Conservation (phyloP, 2,888 invertebrate genomes). For the Drosophila affinis region DNA sequence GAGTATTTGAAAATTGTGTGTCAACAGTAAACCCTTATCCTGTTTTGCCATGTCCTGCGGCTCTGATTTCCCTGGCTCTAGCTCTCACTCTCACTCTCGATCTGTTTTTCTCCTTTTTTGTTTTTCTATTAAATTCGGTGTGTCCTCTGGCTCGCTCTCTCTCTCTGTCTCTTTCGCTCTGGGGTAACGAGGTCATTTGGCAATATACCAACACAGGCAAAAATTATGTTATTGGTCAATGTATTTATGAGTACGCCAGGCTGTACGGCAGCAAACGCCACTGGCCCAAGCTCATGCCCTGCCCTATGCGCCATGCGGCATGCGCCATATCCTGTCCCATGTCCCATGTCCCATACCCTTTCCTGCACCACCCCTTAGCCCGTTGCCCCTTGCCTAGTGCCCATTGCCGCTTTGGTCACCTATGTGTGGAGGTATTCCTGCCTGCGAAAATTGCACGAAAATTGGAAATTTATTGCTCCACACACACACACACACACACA, state of each 20-base stretch:
- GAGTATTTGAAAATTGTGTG: not conserved
- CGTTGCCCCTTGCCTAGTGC: not conserved
- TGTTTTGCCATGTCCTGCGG: slow-evolving; percentile 23
- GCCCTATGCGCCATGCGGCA: too few species aligned
- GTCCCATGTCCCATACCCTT: not conserved
- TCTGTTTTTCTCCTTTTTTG: not conserved
- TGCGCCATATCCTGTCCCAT: not conserved
- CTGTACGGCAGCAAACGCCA: slow-evolving; percentile 4
- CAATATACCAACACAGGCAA: slow-evolving; percentile 44
- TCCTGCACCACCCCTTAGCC: not conserved
- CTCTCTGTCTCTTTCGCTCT: not conserved
- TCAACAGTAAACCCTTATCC: too few species aligned
- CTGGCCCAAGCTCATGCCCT: not conserved
- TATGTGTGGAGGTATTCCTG: slow-evolving; percentile 1
- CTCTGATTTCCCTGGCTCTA: slow-evolving; percentile 51
- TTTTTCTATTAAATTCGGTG: slow-evolving; percentile 15
- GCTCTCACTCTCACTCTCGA: slow-evolving; percentile 6
- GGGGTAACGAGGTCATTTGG: slow-evolving; percentile 69
- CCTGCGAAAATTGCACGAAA: slow-evolving; percentile 60
- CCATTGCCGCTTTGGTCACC: not conserved
- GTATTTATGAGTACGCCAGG: slow-evolving; percentile 66
- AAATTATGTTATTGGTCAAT: slow-evolving; percentile 77
- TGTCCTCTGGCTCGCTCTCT: slow-evolving; percentile 15
- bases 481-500: not conserved
- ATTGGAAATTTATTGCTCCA: slow-evolving; percentile 65